phyloP scores from a whole-genome alignment of 2,888 invertebrate genomes.

The Rhorus exstirpatorius region DNA sequence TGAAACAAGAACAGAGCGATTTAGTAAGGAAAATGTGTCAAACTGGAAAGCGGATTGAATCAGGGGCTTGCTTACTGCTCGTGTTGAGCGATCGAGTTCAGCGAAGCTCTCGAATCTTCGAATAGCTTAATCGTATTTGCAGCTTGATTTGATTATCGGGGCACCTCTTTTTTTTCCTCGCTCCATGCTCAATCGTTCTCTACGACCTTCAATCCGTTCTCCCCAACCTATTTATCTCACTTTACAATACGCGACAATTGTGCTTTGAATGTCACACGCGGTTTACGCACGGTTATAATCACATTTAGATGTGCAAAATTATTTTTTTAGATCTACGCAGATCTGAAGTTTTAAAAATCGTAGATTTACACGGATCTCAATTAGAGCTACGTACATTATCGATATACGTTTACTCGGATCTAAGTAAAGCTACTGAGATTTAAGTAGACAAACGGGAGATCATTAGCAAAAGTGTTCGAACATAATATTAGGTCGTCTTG shows the following conservation, averaged over 20 bases:
- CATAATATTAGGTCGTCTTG: no score
- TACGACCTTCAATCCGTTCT: conserved; percentile 12
- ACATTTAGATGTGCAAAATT: no score
- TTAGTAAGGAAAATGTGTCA: neutral
- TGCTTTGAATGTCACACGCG: conserved; percentile 28
- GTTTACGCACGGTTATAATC: no score
- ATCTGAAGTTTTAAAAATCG: no score
- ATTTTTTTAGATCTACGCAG: no score
- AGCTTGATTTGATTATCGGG: conserved; percentile 60
- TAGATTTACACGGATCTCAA: no score
- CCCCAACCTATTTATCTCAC: conserved; percentile 29
- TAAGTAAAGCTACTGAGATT: no score
- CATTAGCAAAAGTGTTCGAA: no score
- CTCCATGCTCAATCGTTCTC: conserved; percentile 25
- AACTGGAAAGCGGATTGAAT: conserved; percentile 6
- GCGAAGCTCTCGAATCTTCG: conserved; percentile 54
- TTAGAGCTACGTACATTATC: no score
- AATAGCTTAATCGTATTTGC: conserved; percentile 61
- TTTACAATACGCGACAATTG: conserved; percentile 32
- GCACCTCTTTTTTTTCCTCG: conserved; percentile 1
- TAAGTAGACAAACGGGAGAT: no score
- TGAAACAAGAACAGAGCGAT: neutral
- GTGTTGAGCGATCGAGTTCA: conserved; percentile 46
- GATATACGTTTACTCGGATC: no score
- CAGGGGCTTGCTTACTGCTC: neutral